These are phyloP conservation scores for Heliconius aoede DNA, from an alignment of 2,888 invertebrate species.

Conservation along the genomic window DNA sequence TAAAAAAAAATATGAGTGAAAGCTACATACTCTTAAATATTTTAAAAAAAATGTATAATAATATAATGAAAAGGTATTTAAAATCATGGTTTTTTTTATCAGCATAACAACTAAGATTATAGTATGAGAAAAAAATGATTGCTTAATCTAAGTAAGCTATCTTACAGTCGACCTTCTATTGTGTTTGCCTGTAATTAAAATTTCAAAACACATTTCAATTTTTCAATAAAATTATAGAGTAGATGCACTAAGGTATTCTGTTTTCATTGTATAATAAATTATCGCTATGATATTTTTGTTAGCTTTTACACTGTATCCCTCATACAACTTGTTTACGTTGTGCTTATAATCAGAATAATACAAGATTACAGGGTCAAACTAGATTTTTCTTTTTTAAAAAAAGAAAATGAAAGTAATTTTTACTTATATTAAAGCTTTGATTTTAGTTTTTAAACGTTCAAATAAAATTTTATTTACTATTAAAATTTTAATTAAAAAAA, in stretches of 20 bases:
- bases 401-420: too few species aligned
- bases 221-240: constrained; percentile 5
- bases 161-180: constrained; percentile 29
- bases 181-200: constrained; percentile 28
- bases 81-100: constrained; percentile 5
- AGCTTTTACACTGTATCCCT: too few species aligned
- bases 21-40: neutral
- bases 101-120: constrained; percentile 16
- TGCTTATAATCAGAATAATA: too few species aligned
- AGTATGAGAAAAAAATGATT: constrained; percentile 26
- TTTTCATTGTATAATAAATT: neutral
- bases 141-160: constrained; percentile 29
- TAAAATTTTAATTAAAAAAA: neutral
- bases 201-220: constrained; percentile 10
- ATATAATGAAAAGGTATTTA: neutral
- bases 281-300: too few species aligned
- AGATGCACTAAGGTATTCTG: neutral
- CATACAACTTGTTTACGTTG: too few species aligned
- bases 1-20: neutral
- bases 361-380: too few species aligned
- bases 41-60: neutral
- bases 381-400: too few species aligned
- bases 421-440: too few species aligned
- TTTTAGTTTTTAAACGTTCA: too few species aligned
- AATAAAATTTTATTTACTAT: too few species aligned